Percentiles rank a stretch among this genome's conserved stretches.
These are phyloP conservation scores for Porites divaricata DNA, from an alignment of 92 coral and sea anemone species.

Conservation along the genomic window DNA sequence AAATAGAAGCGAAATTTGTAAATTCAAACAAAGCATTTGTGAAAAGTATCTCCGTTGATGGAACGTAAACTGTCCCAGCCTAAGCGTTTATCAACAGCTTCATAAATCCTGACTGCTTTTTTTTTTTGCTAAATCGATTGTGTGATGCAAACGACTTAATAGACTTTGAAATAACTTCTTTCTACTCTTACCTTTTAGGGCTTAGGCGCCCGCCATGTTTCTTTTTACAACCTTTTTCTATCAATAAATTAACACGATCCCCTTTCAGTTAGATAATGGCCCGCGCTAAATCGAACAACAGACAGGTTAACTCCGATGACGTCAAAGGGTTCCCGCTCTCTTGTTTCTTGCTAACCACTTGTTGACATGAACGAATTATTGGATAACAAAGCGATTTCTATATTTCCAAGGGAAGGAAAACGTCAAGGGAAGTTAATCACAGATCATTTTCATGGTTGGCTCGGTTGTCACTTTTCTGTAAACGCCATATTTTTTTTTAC, in stretches of 20 bases:
- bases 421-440: background rate
- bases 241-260: constrained; percentile 73
- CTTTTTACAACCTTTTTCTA: constrained; percentile 58
- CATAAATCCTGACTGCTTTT: too few species aligned
- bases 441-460: constrained; percentile 17
- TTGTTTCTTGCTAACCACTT: background rate
- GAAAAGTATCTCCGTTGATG: constrained; percentile 28
- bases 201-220: constrained; percentile 76
- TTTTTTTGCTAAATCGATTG: too few species aligned
- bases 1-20: background rate
- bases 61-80: constrained; percentile 1
- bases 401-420: background rate
- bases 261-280: constrained; percentile 45
- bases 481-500: background rate
- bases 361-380: background rate
- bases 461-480: background rate
- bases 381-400: background rate
- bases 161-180: background rate
- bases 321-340: constrained; percentile 7
- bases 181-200: constrained; percentile 50
- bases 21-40: constrained; percentile 36
- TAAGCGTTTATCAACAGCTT: background rate
- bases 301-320: constrained; percentile 41
- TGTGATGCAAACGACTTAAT: background rate
- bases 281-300: constrained; percentile 54